These are phyloP conservation scores for Nasalis larvatus DNA, from an alignment of 2,113 vertebrate genomes.

Conservation along the genomic window DNA sequence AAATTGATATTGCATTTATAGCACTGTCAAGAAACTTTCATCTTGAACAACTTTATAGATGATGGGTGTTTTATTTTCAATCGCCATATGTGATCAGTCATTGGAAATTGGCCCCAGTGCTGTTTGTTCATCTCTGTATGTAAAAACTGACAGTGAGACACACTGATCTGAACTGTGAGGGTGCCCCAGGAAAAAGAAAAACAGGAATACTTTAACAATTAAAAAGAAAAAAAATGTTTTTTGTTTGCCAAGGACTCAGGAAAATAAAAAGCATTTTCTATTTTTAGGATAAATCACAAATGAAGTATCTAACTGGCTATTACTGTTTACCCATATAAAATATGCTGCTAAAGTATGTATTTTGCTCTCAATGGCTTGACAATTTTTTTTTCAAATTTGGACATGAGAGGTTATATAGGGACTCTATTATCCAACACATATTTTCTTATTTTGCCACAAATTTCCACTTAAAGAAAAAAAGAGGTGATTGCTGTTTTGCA, in stretches of 20 bases:
- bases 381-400: neutral
- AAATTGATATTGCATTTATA: constrained; percentile 60
- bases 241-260: constrained; percentile 76
- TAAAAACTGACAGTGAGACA: neutral
- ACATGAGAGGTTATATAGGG: neutral
- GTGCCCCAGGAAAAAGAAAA: constrained; percentile 6
- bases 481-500: neutral
- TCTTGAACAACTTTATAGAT: neutral
- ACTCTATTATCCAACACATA: neutral
- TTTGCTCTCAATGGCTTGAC: constrained; percentile 26
- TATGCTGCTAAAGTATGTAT: constrained; percentile 39
- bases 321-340: constrained; percentile 69
- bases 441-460: neutral
- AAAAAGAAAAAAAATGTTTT: neutral
- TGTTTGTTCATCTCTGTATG: neutral
- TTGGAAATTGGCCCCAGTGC: neutral
- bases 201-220: neutral
- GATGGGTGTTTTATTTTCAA: constrained; percentile 44
- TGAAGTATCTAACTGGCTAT: constrained; percentile 60
- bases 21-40: constrained; percentile 42
- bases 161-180: neutral
- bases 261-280: constrained; percentile 75
- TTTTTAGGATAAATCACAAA: constrained; percentile 66
- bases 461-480: neutral
- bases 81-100: neutral